Evolutionary conservation across 2,113 vertebrate genomes (phyloP).

Genomic region (Leptosomus discolor): DNA sequence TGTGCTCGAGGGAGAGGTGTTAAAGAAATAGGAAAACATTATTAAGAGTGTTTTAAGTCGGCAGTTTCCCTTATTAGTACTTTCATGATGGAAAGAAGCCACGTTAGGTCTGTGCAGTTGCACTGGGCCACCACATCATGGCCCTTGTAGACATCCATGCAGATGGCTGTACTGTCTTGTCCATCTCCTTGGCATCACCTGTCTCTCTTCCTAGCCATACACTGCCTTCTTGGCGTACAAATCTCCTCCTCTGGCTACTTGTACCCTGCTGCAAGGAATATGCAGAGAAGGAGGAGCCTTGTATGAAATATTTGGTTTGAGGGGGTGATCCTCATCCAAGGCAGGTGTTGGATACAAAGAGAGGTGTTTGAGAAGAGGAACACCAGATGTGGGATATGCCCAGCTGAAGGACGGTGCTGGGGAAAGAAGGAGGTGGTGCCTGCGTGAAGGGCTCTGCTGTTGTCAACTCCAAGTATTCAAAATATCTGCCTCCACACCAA

Average conservation of each 20-base stretch:
- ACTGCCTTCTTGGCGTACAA: neutral
- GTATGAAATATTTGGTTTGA: fast-evolving
- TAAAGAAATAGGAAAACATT: conserved; percentile 55
- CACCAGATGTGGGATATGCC: neutral
- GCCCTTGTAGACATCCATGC: neutral
- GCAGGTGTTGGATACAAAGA: neutral
- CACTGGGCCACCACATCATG: neutral
- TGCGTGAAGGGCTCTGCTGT: neutral
- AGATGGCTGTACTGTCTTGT: neutral
- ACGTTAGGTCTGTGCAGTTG: neutral
- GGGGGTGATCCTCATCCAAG: neutral
- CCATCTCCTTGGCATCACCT: neutral
- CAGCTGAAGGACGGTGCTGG: neutral
- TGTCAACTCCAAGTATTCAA: neutral
- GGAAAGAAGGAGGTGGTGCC: neutral
- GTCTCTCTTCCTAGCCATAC: neutral
- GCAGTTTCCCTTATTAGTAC: neutral
- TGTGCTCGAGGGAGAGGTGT: conserved; percentile 19
- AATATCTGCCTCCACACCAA: neutral
- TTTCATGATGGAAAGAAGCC: neutral
- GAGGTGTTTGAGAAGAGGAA: neutral
- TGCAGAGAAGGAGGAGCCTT: neutral
- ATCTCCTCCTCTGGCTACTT: neutral
- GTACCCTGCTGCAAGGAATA: neutral
- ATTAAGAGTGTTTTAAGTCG: neutral